A percentile compares a stretch with the other conserved stretches of the same genome.
phyloP scores from a whole-genome alignment of 2,888 invertebrate genomes.

The Drosophila nigricruria region DNA sequence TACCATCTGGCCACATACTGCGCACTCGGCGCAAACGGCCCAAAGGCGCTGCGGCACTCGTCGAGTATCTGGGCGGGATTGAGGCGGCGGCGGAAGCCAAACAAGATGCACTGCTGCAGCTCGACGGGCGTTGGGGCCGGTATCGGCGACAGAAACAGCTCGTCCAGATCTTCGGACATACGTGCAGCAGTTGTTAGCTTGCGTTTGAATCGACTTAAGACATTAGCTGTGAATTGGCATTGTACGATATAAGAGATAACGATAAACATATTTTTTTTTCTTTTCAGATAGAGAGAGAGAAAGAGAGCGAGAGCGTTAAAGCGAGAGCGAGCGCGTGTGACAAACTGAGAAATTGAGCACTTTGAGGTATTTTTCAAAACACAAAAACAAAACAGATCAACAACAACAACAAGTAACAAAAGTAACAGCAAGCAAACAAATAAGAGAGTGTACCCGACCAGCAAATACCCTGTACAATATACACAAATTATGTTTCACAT shows the following conservation, averaged over 20 bases:
- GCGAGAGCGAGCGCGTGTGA: conserved; percentile 1
- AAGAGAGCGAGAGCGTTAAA: conserved; percentile 2
- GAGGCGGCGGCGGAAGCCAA: conserved; percentile 71
- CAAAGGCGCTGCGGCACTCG: conserved; percentile 71
- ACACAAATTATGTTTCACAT: too few species aligned
- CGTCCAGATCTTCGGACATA: conserved; percentile 75
- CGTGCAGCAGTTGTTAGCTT: conserved; percentile 45
- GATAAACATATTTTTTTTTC: conserved; percentile 32
- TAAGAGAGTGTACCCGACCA: not conserved
- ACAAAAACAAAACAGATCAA: conserved; percentile 33
- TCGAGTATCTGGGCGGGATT: conserved; percentile 70
- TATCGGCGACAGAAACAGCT: conserved; percentile 69
- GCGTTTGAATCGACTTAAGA: conserved; percentile 70
- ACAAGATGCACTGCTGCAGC: conserved; percentile 74
- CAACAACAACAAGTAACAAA: conserved; percentile 21
- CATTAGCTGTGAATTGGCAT: conserved; percentile 67
- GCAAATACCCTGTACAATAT: not conserved
- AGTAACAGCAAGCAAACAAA: conserved; percentile 34
- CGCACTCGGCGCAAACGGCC: conserved; percentile 70
- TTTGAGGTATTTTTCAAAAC: conserved; percentile 43
- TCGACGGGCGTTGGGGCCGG: conserved; percentile 67
- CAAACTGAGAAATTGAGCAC: conserved; percentile 1
- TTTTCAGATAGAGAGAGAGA: conserved; percentile 1
- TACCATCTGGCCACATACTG: conserved; percentile 72
- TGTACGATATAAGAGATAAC: conserved; percentile 31